Base-by-base conservation (phyloP, 2,888 invertebrate species). In the Mactromeris polynyma region DNA sequence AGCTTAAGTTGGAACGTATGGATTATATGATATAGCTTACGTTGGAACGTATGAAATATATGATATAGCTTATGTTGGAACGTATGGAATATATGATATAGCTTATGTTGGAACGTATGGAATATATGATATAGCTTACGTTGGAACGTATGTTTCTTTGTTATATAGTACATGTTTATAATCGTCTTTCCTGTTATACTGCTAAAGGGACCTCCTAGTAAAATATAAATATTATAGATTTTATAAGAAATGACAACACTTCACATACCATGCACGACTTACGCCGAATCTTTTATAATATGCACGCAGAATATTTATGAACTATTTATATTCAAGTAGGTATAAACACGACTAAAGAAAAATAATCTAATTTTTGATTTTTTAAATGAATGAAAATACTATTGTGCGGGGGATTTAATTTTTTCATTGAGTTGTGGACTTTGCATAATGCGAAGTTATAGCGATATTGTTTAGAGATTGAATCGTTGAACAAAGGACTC, bases 391-490 rank as follows among this genome's bases (percentile, higher is more conserved):
- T 80, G 78, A 80, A 79, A 64, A 85, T 7, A 38, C 83, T 38
- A 58, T 87, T 87, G 87, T 87, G 26, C 14, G 2, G 31, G 79
- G 87, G 81, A 81, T 87, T 87, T 81, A 83, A 80, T 38, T 64
- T 73, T 64, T 79, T 78, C 79, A 81, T 83, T 83, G 64, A 54
- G 69, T 79, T 64, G 69, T 87, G 83, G 21, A 36, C 80, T 80
- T 73, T 84, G 83, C 73, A 83, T 83, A 87, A 87, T 83, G 81
- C 80, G 42, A 80, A 36, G 46, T 51, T 84, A 86, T 83, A 86
- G 81, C 80, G 83, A 86, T 86, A 83, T 89, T 86, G 86, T 83
- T 82, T 36, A 77, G 82, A 64, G 86, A 89, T 86, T 89, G 85
- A 82, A 86, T 36, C 77, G 40, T 31, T 33, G 79, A 86, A 89